Conservation (phyloP, 2,888 invertebrate species). For the Thymelicus sylvestris region DNA sequence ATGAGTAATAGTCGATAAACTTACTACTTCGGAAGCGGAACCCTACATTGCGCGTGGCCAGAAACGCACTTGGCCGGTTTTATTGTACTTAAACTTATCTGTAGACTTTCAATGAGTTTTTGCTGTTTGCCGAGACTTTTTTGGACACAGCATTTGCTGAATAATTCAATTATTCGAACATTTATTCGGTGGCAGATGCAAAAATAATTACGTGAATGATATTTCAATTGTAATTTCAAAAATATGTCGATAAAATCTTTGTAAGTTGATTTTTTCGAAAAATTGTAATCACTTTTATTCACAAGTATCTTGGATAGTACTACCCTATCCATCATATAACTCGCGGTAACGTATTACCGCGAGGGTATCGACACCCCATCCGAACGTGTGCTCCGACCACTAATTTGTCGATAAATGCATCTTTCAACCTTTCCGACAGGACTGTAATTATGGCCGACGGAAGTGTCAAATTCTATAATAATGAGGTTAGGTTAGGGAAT, state of each 20-base stretch:
- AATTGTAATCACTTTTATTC: conserved; percentile 27
- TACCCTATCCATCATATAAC: conserved; percentile 55
- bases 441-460: conserved; percentile 45
- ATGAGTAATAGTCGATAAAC: too few species aligned
- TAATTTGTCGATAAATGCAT: conserved; percentile 50
- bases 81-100: too few species aligned
- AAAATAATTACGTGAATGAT: too few species aligned
- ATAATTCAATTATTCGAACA: too few species aligned
- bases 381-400: conserved; percentile 59
- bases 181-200: neutral
- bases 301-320: conserved; percentile 39
- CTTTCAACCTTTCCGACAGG: conserved; percentile 31
- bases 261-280: neutral
- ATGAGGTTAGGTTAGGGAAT: conserved; percentile 10
- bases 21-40: too few species aligned
- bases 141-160: too few species aligned
- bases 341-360: conserved; percentile 76
- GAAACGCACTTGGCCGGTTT: too few species aligned
- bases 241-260: too few species aligned
- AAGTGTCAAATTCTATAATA: conserved; percentile 43
- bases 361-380: conserved; percentile 57
- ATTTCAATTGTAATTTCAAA: neutral
- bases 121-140: too few species aligned
- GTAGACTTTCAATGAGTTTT: too few species aligned
- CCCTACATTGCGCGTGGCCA: too few species aligned